These are phyloP conservation scores for Malaclemys terrapin DNA, from an alignment of 2,113 vertebrate species.

Conservation along the genomic window DNA sequence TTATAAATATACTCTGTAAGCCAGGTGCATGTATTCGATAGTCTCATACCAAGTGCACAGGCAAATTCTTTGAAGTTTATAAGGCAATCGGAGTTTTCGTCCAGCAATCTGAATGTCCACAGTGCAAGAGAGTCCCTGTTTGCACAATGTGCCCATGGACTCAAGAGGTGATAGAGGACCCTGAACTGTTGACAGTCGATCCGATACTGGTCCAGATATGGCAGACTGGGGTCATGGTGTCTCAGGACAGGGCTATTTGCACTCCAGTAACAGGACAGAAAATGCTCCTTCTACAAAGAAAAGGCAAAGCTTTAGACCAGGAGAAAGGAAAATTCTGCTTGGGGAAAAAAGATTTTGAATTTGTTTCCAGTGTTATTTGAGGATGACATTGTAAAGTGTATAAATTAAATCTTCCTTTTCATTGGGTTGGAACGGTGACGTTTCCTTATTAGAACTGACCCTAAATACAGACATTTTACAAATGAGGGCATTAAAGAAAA, in stretches of 20 bases:
- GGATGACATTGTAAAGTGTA: not conserved
- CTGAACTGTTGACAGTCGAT: conserved; percentile 94
- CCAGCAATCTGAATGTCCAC: conserved; percentile 92
- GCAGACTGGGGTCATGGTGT: conserved; percentile 95
- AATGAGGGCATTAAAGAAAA: conserved; percentile 4
- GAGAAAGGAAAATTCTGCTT: conserved; percentile 5
- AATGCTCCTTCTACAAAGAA: conserved; percentile 91
- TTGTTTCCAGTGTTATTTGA: not conserved
- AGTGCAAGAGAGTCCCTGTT: conserved; percentile 87
- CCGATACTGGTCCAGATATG: conserved; percentile 96
- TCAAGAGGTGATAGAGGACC: conserved; percentile 87
- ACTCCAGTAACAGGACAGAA: conserved; percentile 95
- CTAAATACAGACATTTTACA: not conserved
- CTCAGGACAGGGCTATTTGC: conserved; percentile 82
- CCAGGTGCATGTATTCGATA: not conserved
- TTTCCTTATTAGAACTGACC: not conserved
- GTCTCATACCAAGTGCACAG: conserved; percentile 84
- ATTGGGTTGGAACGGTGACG: conserved; percentile 17
- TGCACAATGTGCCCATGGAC: conserved; percentile 91
- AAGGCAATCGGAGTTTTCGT: conserved; percentile 90
- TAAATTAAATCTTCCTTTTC: not conserved
- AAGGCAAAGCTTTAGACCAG: not conserved
- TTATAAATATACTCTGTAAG: not conserved
- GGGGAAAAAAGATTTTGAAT: not conserved
- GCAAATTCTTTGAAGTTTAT: conserved; percentile 98